Conservation (phyloP, 2,113 vertebrate species). For the Harpagus bidentatus region DNA sequence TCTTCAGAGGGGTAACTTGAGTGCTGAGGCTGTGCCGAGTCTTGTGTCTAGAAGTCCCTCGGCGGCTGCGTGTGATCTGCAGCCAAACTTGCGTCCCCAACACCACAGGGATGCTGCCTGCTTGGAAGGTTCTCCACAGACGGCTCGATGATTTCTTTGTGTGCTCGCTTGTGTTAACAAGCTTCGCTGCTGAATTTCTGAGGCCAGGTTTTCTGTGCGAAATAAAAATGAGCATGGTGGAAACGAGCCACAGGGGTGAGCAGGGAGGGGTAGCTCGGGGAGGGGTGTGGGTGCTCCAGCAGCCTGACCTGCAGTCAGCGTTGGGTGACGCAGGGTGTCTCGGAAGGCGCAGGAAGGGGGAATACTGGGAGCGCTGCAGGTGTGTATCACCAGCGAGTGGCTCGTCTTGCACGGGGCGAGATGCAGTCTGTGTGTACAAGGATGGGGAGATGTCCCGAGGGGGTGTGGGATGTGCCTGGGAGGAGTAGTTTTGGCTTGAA, state of each 20-base stretch:
- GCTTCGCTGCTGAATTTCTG: not conserved
- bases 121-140: not conserved
- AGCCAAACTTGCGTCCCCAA: not conserved
- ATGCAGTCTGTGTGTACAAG: not conserved
- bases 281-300: not conserved
- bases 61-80: not conserved
- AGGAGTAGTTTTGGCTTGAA: not conserved
- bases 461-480: not conserved
- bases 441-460: fast-evolving
- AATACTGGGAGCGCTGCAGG: not conserved
- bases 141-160: not conserved
- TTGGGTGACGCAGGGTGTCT: not conserved
- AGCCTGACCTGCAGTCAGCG: not conserved
- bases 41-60: not conserved
- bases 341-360: not conserved
- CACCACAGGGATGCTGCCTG: not conserved
- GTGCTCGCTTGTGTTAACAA: not conserved
- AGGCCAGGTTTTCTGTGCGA: not conserved
- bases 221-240: not conserved
- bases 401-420: fast-evolving
- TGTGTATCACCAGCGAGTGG: fast-evolving
- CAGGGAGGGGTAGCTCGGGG: not conserved
- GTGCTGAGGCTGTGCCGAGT: not conserved
- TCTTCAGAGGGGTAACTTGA: not conserved
- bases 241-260: fast-evolving